Evolutionary conservation across 2,888 invertebrate genomes (phyloP), one percentile per base, ranked within the genome.

Genomic region (Sphinx pinastri): DNA sequence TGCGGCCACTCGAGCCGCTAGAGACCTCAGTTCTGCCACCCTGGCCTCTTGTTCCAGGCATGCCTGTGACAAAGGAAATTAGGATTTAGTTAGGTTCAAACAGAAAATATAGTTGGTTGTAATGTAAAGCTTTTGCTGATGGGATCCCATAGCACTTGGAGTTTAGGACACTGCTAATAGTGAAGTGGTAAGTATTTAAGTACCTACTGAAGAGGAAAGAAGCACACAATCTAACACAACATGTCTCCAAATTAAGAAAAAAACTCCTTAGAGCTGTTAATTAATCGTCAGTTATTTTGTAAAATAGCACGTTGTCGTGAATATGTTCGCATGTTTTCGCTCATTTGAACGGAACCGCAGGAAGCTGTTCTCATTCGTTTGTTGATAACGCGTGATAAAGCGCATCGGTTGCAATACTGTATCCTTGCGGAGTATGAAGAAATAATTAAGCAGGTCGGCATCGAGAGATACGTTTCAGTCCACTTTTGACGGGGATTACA

Each of bases 1-100:
- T 38, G 96, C 95, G 0, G 97, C 97, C 70, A 98, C 97, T 77
- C 96, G 96, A 0, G 96, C 95, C 2, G 97, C 97, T 71, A 98
- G 94, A 16, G 96, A 95, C 4, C 96, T 96, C 38, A 98, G 94
- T 82, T 97, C 97, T 38, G 96, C 95, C 72, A 96, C 96, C 77
- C 97, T 96, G 47, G 95, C 95, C 74, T 96, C 96, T 85, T 97
- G 95, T 84, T 97, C 96, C 83, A 97, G 95, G 84, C 97, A 97
- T 88, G 96, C 96, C 97, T 97, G 89, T 25, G 69, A 69, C 69
- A 73, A 38, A 14, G 25, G 11, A 11, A 14, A 19, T 16, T 51
- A 16, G 38, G 25, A 54, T 63, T 38, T 60, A 25, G 14, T 60
- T 60, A 38, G 25, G 25, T 25, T 25, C 25, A 25, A 25, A 25